Percentiles rank a stretch among this genome's conserved stretches.
These are phyloP conservation scores for Promerops cafer DNA, from an alignment of 2,113 vertebrate species.

Conservation along the genomic window DNA sequence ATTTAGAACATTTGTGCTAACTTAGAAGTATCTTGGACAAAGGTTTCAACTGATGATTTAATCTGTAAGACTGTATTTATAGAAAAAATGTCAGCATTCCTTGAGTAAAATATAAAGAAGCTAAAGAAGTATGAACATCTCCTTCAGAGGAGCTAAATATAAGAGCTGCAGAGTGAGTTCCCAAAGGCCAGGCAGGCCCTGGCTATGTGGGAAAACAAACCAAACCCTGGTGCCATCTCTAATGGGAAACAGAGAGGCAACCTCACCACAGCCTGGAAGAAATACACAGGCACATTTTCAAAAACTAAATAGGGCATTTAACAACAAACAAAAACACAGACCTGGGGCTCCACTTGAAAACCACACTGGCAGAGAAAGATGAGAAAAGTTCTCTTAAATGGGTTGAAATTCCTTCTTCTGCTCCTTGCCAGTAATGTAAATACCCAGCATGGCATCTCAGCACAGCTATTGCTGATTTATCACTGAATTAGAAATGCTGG, in stretches of 20 bases:
- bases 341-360: slow-evolving; percentile 15
- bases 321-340: slow-evolving; percentile 55
- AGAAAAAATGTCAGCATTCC: background rate
- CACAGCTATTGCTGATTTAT: background rate
- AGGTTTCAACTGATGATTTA: background rate
- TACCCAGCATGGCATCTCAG: background rate
- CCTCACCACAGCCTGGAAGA: slow-evolving; percentile 20
- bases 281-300: background rate
- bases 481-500: background rate
- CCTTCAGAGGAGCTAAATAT: slow-evolving; percentile 29
- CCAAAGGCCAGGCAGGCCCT: background rate
- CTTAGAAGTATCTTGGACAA: background rate
- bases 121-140: background rate
- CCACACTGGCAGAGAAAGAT: background rate
- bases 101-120: background rate
- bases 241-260: slow-evolving; percentile 59
- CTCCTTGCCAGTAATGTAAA: background rate
- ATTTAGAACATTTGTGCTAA: background rate
- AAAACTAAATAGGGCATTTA: slow-evolving; percentile 51
- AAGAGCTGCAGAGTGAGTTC: background rate
- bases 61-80: background rate
- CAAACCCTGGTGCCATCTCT: slow-evolving; percentile 51
- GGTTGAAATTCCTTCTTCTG: background rate
- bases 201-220: slow-evolving; percentile 52
- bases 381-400: background rate